Evolutionary conservation across 2,113 vertebrate genomes (phyloP).

Genomic region (Syngnathus typhle): DNA sequence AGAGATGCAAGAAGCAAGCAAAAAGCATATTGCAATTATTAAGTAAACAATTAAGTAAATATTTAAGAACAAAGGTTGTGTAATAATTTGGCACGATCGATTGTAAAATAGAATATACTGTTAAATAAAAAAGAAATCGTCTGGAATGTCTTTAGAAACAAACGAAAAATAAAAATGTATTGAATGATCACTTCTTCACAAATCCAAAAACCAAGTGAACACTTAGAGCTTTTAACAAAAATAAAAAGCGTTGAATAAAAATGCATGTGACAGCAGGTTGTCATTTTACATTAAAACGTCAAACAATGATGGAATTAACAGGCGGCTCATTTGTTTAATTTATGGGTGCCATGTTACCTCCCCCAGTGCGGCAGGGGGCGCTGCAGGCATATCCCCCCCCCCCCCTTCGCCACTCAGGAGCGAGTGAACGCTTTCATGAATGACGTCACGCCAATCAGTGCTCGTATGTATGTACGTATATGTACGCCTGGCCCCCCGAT

Average conservation of each 20-base stretch:
- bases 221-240: neutral
- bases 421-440: constrained; percentile 47
- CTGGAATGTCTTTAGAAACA: neutral
- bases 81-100: neutral
- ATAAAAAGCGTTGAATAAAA: constrained; percentile 61
- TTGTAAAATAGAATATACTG: neutral
- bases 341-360: constrained; percentile 23
- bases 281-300: constrained; percentile 93
- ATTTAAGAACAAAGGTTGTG: neutral
- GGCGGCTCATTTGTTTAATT: constrained; percentile 83
- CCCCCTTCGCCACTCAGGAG: constrained; percentile 22
- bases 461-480: constrained; percentile 64
- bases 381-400: constrained; percentile 10
- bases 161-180: neutral
- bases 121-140: neutral
- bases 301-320: constrained; percentile 92
- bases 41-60: neutral
- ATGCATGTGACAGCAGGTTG: constrained; percentile 73
- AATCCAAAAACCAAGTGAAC: neutral
- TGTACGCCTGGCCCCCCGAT: constrained; percentile 77
- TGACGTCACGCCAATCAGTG: constrained; percentile 75
- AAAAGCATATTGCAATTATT: neutral
- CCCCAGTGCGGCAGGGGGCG: constrained; percentile 62
- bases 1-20: neutral
- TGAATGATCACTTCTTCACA: neutral